Percentiles rank a stretch among this genome's conserved stretches.
Conservation (phyloP, 92 coral and sea anemone genomes). For the Zoanthus gigantus region DNA sequence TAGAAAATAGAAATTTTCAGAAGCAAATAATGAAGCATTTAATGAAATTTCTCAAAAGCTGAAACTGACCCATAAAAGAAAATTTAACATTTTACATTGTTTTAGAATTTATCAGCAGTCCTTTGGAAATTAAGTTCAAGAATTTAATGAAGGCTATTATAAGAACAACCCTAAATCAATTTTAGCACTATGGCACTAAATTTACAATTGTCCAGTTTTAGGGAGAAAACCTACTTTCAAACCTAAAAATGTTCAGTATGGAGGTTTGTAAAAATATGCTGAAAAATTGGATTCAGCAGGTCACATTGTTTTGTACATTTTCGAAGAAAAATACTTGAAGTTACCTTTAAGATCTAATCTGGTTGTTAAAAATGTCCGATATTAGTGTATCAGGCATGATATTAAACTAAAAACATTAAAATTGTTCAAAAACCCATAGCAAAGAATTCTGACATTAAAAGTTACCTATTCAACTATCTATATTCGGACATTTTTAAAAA, state of each 20-base stretch:
- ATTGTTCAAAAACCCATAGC: conserved; percentile 1
- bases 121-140: too few species aligned
- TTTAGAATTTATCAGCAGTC: too few species aligned
- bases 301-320: too few species aligned
- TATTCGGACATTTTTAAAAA: background rate
- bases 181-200: background rate
- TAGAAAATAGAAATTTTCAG: too few species aligned
- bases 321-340: too few species aligned
- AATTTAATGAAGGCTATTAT: too few species aligned
- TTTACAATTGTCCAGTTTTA: conserved; percentile 7
- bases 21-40: too few species aligned
- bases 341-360: background rate
- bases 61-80: too few species aligned
- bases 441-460: background rate
- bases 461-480: background rate
- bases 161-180: conserved; percentile 3
- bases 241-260: background rate
- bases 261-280: too few species aligned
- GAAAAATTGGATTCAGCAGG: too few species aligned
- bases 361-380: conserved; percentile 2
- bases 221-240: background rate
- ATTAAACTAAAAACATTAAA: background rate
- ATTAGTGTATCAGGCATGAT: background rate
- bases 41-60: too few species aligned
- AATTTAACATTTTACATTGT: too few species aligned